These are phyloP conservation scores for Nomada hirtipes DNA, from an alignment of 2,888 invertebrate genomes.

Conservation along the genomic window DNA sequence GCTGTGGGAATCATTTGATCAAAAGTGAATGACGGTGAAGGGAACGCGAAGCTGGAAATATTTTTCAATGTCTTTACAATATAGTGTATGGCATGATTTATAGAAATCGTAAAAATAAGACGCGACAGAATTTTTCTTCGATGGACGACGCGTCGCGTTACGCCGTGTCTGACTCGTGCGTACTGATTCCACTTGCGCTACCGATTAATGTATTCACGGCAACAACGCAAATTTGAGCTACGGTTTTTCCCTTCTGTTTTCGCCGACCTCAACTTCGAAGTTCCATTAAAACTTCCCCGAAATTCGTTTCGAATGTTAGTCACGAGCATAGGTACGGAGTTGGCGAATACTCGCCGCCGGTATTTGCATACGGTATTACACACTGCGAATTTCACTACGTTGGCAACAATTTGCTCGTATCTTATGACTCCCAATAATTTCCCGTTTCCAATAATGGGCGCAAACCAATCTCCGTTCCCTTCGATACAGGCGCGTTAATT, in stretches of 20 bases:
- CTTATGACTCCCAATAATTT: slow-evolving; percentile 8
- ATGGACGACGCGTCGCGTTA: not conserved
- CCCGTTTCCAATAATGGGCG: not conserved
- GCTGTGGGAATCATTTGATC: no score
- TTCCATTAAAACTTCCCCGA: slow-evolving; percentile 59
- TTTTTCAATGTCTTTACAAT: not conserved
- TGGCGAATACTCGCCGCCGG: slow-evolving; percentile 32
- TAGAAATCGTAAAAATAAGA: not conserved
- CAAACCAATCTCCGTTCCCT: not conserved
- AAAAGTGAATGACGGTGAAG: not conserved
- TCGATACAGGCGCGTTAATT: not conserved
- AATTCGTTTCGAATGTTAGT: slow-evolving; percentile 63
- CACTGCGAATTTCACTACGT: slow-evolving; percentile 46
- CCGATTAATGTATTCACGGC: slow-evolving; percentile 51
- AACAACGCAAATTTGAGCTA: slow-evolving; percentile 37
- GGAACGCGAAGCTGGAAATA: not conserved
- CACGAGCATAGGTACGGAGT: slow-evolving; percentile 46
- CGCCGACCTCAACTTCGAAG: slow-evolving; percentile 37
- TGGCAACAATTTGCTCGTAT: slow-evolving; percentile 34
- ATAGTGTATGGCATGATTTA: slow-evolving; percentile 24
- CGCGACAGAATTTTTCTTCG: not conserved
- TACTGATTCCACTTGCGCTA: not conserved
- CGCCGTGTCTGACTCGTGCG: not conserved
- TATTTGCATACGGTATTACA: slow-evolving; percentile 57
- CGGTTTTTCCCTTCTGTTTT: slow-evolving; percentile 36